Percentiles rank a stretch among this genome's conserved stretches.
These are phyloP conservation scores for Synanthedon formicaeformis DNA, from an alignment of 2,888 invertebrate genomes.

Conservation along the genomic window DNA sequence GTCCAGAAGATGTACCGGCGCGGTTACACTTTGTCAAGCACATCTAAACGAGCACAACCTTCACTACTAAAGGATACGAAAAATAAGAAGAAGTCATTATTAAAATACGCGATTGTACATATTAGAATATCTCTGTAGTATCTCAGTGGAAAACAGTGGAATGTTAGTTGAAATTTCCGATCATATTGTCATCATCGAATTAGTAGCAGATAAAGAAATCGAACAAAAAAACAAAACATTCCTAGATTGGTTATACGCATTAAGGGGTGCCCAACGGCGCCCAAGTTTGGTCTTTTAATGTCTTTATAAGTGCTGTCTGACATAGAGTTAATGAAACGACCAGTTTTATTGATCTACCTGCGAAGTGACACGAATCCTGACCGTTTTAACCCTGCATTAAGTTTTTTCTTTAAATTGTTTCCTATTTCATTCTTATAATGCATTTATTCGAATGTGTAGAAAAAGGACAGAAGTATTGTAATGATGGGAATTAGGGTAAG, in stretches of 20 bases:
- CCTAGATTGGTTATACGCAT: conserved; percentile 22
- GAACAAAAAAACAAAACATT: conserved; percentile 22
- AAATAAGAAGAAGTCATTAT: too few relatives aligned
- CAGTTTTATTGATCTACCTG: conserved; percentile 68
- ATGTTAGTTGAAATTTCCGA: neutral
- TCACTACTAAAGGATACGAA: too few relatives aligned
- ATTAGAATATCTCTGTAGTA: too few relatives aligned
- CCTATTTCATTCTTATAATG: conserved; percentile 30
- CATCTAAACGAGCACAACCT: too few relatives aligned
- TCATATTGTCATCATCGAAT: neutral
- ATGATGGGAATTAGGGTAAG: conserved; percentile 45
- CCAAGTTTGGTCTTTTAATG: conserved; percentile 52
- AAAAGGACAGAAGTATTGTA: conserved; percentile 25
- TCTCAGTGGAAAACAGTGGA: too few relatives aligned
- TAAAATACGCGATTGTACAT: too few relatives aligned
- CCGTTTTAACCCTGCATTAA: conserved; percentile 56
- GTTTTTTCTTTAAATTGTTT: conserved; percentile 56
- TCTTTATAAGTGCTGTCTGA: conserved; percentile 67
- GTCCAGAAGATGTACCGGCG: too few relatives aligned
- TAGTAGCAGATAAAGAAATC: conserved; percentile 22
- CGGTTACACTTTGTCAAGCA: too few relatives aligned
- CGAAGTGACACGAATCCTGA: conserved; percentile 51
- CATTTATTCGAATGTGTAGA: conserved; percentile 9
- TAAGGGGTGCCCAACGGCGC: conserved; percentile 15
- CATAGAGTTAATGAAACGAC: conserved; percentile 61